Percentiles rank a stretch among this genome's conserved stretches.
Conservation (phyloP, 2,797 vertebrate species). For the Pipistrellus nathusii region DNA sequence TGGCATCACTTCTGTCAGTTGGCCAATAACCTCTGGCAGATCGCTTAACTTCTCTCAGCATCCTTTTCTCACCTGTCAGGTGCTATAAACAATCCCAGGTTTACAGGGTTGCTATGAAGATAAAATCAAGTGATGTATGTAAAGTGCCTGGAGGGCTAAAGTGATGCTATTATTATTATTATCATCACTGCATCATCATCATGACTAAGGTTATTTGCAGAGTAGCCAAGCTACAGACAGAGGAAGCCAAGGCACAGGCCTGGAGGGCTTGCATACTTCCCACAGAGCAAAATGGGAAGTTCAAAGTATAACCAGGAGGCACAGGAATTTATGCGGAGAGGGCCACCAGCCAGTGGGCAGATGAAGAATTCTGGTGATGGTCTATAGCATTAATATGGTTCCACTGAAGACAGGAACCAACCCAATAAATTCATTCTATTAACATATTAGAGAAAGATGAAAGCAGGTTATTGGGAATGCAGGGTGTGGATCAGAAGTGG, state of each 20-base stretch:
- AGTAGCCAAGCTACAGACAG: not conserved
- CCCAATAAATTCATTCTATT: not conserved
- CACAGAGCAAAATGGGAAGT: not conserved
- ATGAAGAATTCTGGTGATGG: not conserved
- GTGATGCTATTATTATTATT: not conserved
- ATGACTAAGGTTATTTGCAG: not conserved
- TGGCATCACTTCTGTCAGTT: not conserved
- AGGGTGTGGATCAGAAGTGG: not conserved
- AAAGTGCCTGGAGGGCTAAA: not conserved
- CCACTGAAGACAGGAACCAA: not conserved
- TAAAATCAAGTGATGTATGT: conserved; percentile 36
- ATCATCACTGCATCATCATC: not conserved
- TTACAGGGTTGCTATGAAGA: not conserved
- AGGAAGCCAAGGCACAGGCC: not conserved
- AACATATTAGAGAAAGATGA: not conserved
- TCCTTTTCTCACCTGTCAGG: conserved; percentile 43
- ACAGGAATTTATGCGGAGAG: not conserved
- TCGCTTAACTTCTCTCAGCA: not conserved
- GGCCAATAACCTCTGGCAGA: not conserved
- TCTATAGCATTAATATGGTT: not conserved
- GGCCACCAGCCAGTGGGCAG: not conserved
- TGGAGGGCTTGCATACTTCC: not conserved
- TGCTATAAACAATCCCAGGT: not conserved
- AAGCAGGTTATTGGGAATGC: not conserved
- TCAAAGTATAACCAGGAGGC: conserved; percentile 1